Evolutionary conservation across 1,140 invertebrate genomes (phyloP).

Genomic region (Drosophila tropicalis): DNA sequence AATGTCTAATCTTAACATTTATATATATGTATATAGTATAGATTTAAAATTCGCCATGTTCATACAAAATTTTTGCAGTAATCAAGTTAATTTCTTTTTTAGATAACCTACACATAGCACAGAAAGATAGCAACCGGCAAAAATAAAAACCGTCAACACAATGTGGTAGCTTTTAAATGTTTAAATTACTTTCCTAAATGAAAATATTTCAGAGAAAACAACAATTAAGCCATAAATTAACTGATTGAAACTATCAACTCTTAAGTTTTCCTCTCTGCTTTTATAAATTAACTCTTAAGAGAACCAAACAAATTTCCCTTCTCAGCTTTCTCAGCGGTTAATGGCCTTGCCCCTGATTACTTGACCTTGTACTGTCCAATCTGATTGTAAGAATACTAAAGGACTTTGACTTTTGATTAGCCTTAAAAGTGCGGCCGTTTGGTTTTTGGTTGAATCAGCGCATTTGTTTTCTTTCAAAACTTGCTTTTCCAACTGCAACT

Average conservation of each 20-base stretch:
- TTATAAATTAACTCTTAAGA: too few species aligned
- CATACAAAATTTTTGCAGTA: slow-evolving; percentile 11
- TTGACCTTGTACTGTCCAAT: too few species aligned
- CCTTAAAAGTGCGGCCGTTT: too few species aligned
- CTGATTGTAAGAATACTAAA: too few species aligned
- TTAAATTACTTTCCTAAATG: neutral
- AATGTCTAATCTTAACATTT: neutral
- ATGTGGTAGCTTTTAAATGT: neutral
- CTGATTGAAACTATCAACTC: too few species aligned
- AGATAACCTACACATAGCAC: slow-evolving; percentile 6
- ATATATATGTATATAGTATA: neutral
- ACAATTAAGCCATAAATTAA: neutral
- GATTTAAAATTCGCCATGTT: slow-evolving; percentile 17
- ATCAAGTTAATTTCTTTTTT: slow-evolving; percentile 6
- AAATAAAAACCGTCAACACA: neutral
- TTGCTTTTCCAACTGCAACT: too few species aligned
- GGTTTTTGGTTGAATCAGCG: too few species aligned
- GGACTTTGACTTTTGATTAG: too few species aligned
- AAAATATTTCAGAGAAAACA: neutral
- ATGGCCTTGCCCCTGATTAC: too few species aligned
- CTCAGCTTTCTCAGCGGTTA: too few species aligned
- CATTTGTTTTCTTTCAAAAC: too few species aligned
- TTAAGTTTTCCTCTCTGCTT: neutral
- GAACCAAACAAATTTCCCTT: too few species aligned
- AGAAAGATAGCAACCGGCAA: neutral